Base-by-base conservation (phyloP, 2,113 vertebrate genomes). In the Desmodus rotundus region DNA sequence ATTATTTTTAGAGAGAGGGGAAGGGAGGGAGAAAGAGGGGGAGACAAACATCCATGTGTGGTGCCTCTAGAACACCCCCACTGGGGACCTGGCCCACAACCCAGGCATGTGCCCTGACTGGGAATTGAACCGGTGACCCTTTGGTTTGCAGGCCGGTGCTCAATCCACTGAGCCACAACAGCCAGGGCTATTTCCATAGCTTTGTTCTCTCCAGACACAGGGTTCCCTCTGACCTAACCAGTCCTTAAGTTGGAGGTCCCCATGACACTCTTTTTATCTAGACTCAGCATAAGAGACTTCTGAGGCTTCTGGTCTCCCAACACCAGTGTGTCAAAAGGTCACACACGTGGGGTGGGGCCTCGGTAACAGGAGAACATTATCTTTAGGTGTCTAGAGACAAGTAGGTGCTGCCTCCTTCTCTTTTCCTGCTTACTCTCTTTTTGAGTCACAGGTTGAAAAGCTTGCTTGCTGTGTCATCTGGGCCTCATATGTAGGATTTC, bases 401-500 rank as follows among this genome's bases (percentile, higher is more conserved):
- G 72, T 15, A 87, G 6, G 17, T 81, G 80, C 78, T 76, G 19
- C 47, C 38, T 95, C 76, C 31, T 94, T 80, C n/a, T 87, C 78
- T 86, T 67, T 93, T 65, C 47, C 52, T 67, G 83, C 12, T 86
- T 28, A 43, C 12, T 91, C 43, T 81, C 33, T 17, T 58, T 85
- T 93, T 85, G 52, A 92, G 52, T 92, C 80, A 65, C 36, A 94
- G 36, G 28, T 89, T 80, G 81, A 83, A 93, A 45, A 92, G 38
- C 24, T 92, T 76, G 28, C 33, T 72, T 41, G 11, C 47, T 76
- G 22, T 83, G 63, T 78, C 61, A 76, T 82, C 31, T 84, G 45
- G 56, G 33, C 82, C 84, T 88, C 93, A 33, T 9, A 5, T 93
- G 9, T 52, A 50, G 58, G 74, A 84, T 72, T 91, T 93, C 4